phyloP scores from a whole-genome alignment of 2,888 invertebrate species.

The Monochamus alternatus region DNA sequence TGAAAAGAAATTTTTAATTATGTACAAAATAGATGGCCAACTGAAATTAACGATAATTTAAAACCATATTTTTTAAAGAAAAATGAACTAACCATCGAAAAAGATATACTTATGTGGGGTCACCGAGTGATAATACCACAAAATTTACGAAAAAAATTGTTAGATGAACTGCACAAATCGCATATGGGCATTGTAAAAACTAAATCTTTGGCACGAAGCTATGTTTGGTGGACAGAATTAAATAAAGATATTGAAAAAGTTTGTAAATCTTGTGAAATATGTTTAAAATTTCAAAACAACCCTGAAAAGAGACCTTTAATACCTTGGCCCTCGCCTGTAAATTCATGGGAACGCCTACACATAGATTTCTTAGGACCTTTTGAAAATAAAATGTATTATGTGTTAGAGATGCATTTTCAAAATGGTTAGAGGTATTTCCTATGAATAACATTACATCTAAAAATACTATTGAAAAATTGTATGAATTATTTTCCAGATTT shows the following conservation, averaged over 20 bases:
- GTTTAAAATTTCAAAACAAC: conserved; percentile 37
- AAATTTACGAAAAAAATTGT: conserved; percentile 40
- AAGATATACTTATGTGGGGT: conserved; percentile 51
- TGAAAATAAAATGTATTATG: conserved; percentile 42
- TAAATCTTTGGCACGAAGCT: conserved; percentile 52
- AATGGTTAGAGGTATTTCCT: conserved; percentile 52
- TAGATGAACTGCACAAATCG: conserved; percentile 53
- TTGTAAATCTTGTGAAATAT: conserved; percentile 52
- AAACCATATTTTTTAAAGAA: conserved; percentile 33
- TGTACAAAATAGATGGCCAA: conserved; percentile 15
- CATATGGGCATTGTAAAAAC: conserved; percentile 58
- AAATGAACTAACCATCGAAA: conserved; percentile 45
- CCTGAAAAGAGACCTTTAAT: conserved; percentile 45
- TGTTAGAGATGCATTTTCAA: conserved; percentile 48
- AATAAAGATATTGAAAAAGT: conserved; percentile 54
- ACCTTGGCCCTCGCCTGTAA: conserved; percentile 47
- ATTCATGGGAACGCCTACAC: too few species aligned
- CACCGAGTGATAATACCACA: conserved; percentile 56
- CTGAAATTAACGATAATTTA: conserved; percentile 14
- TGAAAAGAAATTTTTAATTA: conserved; percentile 22
- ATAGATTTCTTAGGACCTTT: conserved; percentile 52
- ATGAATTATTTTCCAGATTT: too few species aligned
- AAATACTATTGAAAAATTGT: too few species aligned
- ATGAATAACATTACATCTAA: too few species aligned
- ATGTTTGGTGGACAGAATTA: conserved; percentile 57